phyloP scores from a whole-genome alignment of 1,140 invertebrate genomes.

The Acromyrmex echinatior region DNA sequence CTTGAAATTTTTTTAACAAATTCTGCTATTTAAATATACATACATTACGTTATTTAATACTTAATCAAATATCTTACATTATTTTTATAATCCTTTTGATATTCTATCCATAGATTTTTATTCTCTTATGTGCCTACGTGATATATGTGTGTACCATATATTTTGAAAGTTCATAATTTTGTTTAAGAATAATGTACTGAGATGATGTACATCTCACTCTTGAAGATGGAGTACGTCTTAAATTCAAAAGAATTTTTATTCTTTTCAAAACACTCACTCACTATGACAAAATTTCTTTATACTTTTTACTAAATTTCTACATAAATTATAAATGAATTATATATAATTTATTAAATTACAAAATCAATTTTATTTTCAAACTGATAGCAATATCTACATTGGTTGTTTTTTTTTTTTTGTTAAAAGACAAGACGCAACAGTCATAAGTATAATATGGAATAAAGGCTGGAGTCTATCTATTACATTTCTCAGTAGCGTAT shows the following conservation, averaged over 20 bases:
- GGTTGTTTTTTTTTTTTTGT: neutral
- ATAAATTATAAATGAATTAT: neutral
- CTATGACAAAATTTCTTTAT: neutral
- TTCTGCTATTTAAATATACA: neutral
- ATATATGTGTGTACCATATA: neutral
- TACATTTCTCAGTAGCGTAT: constrained; percentile 40
- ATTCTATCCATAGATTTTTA: constrained; percentile 13
- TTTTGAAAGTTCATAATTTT: constrained; percentile 14
- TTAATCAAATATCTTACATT: neutral
- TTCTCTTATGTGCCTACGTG: neutral
- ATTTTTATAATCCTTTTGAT: neutral
- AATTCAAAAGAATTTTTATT: neutral
- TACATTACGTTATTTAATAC: neutral
- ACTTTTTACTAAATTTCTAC: neutral
- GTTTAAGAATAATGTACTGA: constrained; percentile 4
- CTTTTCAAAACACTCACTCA: neutral
- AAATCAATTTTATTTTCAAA: neutral
- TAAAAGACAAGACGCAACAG: neutral
- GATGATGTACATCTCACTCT: neutral
- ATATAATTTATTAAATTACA: neutral
- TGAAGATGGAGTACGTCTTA: neutral
- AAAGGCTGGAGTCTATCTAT: neutral
- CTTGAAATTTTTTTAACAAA: neutral
- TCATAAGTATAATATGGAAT: neutral
- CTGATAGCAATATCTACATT: neutral